Evolutionary conservation across 2,888 invertebrate species (phyloP), one percentile per base, ranked within the genome.

Genomic region (Drosophila histrio): DNA sequence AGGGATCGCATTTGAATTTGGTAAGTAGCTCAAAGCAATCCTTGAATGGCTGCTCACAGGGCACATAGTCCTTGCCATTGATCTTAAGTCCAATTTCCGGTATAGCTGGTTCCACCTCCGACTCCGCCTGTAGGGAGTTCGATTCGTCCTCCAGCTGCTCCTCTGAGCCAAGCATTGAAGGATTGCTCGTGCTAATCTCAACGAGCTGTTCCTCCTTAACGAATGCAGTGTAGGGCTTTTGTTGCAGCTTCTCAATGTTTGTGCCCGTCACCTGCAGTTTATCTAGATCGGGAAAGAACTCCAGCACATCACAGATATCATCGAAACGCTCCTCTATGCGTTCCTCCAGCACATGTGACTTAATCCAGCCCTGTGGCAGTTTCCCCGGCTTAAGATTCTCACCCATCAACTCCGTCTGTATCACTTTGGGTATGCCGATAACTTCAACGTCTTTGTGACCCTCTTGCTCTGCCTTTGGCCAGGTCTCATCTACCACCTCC

Each of bases 231-330:
- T 38, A 30, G 0, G 77, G 62, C 34, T 58, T 17, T 2, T 60
- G 1, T 2, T 17, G 17, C 0, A 46, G 65, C 5, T 63, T 62
- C 0, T 19, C 1, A 7, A 81, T 8, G 2, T 11, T 58, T 0
- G 9, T 76, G 2, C 91, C 90, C 0, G 72, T 72, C 6, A 90
- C 62, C 44, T 90, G 76, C 3, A 90, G 52, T 1, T 60, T 24
- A 9, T 85, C 71, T 7, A 90, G 59, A 41, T 90, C 89, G 2
- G 90, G 90, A 59, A 88, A 86, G 50, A 80, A 89, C 30, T 90
- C 86, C 1, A 90, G 38, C 1, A 90, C 89, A 0, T 82, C 71
- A 13, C 74, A 46, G 3, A 90, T 85, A 15, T 84, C 72, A 1
- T 26, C n/a, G 15, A 79, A 84, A 2, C 41, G 63, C 5, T 80